Evolutionary conservation across 2,888 invertebrate genomes (phyloP), one percentile per base, ranked within the genome.

Genomic region (Perdita meconis): DNA sequence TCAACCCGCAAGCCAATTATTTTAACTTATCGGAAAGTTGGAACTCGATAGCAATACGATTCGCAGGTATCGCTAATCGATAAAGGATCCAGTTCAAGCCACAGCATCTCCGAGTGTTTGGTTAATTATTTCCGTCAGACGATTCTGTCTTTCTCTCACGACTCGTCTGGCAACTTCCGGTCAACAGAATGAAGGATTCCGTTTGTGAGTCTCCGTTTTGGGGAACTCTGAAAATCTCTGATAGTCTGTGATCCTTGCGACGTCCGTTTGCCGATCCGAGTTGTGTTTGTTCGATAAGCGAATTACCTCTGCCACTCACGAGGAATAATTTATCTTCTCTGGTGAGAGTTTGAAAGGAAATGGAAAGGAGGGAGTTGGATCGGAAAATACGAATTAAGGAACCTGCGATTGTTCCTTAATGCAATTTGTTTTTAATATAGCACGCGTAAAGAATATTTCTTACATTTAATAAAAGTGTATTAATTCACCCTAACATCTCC

Each of bases 111-210:
- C 19, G 22, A 56, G 42, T 64, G 59, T 74, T 74, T 71, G 53
- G 38, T 22, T 64, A 65, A 68, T 79, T 79, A 80, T 55, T 66
- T 72, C 63, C 55, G 65, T 59, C 53, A 53, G 40, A 38, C 59
- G 53, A 30, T 34, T 47, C 51, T 51, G 36, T 56, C 70, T 59
- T 60, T 76, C 66, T 69, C 56, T 42, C 10, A 47, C 34, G 22
- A 22, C 26, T 44, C 36, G 70, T 70, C 70, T 70, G 51, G 12
- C 24, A 63, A 71, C 67, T 72, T 57, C 67, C 60, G 63, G 55
- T 67, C 70, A 68, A 76, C 76, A 64, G 53, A 67, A 75, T 81
- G 73, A 76, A 76, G 61, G 61, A 82, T 81, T 79, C 81, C 65
- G 73, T 81, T 81, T 82, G 74, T 47, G 59, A 47, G 59, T 10